A percentile compares a stretch with the other conserved stretches of the same genome.
These are phyloP conservation scores for Eustalomyia histrio DNA, from an alignment of 2,888 invertebrate genomes.

Conservation along the genomic window DNA sequence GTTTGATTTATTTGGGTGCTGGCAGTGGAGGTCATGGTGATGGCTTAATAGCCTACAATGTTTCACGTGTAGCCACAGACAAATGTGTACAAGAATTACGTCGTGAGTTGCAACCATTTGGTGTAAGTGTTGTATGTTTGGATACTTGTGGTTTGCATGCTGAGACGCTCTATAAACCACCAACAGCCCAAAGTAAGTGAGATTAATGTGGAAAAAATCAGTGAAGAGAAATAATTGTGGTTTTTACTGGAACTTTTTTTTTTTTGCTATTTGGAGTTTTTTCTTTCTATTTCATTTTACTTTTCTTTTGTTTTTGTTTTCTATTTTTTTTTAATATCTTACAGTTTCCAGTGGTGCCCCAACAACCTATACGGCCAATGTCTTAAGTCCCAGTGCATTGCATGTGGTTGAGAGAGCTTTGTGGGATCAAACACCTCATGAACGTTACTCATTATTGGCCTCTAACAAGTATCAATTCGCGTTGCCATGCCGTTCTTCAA, in stretches of 20 bases:
- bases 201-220: constrained; percentile 40
- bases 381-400: constrained; percentile 82
- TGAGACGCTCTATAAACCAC: constrained; percentile 84
- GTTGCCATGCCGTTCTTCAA: constrained; percentile 79
- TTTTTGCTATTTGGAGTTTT: neutral
- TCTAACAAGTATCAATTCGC: constrained; percentile 78
- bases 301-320: constrained; percentile 38
- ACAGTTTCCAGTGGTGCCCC: constrained; percentile 81
- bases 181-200: constrained; percentile 81
- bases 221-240: constrained; percentile 49
- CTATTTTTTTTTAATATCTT: constrained; percentile 50
- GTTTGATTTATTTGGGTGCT: constrained; percentile 85
- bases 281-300: constrained; percentile 51
- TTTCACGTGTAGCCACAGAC: constrained; percentile 87
- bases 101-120: constrained; percentile 84
- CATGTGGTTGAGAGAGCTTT: constrained; percentile 84
- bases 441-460: constrained; percentile 78
- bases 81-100: constrained; percentile 88
- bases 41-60: constrained; percentile 82
- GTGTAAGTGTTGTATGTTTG: constrained; percentile 87
- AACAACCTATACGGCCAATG: constrained; percentile 84
- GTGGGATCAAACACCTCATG: constrained; percentile 81
- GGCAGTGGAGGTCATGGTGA: constrained; percentile 73
- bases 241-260: constrained; percentile 27
- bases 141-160: constrained; percentile 86